Conservation (phyloP, 1,140 invertebrate genomes). For the Drosophila kanapiae region DNA sequence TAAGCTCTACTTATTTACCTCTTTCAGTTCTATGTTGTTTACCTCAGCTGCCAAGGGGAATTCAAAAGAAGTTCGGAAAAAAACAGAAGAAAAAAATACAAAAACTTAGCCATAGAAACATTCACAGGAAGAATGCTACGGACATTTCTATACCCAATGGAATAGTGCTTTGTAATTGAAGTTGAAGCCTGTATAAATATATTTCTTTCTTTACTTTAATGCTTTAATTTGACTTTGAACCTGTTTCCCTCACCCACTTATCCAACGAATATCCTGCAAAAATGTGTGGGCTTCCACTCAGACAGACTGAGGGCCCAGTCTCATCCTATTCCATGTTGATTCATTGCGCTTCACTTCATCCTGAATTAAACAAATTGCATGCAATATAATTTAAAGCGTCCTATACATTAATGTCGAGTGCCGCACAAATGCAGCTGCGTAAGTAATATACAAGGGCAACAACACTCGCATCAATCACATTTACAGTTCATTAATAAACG, state of each 20-base stretch:
- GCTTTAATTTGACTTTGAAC: background rate
- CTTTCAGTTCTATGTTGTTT: conserved; percentile 12
- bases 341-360: conserved; percentile 34
- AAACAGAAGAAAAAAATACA: background rate
- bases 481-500: conserved; percentile 80
- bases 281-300: conserved; percentile 9
- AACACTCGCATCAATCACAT: conserved; percentile 70
- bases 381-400: conserved; percentile 69
- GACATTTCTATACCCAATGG: conserved; percentile 1
- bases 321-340: conserved; percentile 16
- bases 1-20: conserved; percentile 13
- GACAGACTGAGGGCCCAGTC: conserved; percentile 51
- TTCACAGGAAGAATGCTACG: conserved; percentile 11
- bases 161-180: background rate
- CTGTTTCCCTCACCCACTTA: background rate
- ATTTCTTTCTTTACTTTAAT: background rate
- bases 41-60: conserved; percentile 6
- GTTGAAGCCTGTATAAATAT: background rate
- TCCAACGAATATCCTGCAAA: background rate
- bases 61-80: conserved; percentile 17
- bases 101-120: conserved; percentile 13
- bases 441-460: conserved; percentile 27
- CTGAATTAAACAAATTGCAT: conserved; percentile 60
- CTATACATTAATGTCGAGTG: conserved; percentile 61
- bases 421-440: conserved; percentile 33